Evolutionary conservation across 2,113 vertebrate genomes (phyloP), one percentile per base, ranked within the genome.

Genomic region (Gobiocypris rarus): DNA sequence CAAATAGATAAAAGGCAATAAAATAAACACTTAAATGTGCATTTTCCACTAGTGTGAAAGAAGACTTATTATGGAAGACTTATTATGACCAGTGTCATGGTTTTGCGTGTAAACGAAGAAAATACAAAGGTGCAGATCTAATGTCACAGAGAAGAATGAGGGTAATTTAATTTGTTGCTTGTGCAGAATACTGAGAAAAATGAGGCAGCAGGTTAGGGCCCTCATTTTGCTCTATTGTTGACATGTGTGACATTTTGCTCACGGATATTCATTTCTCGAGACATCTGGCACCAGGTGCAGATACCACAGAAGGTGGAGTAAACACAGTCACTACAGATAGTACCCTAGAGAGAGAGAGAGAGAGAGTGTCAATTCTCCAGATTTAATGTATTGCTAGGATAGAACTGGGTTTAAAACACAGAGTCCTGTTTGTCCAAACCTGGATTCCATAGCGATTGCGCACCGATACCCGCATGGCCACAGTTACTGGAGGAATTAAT

Each of bases 231-330:
- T n/a, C 15, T 13, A 9, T 15, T 11, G 3, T 50, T 58, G 52
- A 83, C 2, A 9, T 87, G 58, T 4, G 86, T 75, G 5, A 92
- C 52, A 6, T 88, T 82, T 8, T 73, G 65, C 0, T 1, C 38
- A 31, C 92, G 88, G 1, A 17, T 58, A 83, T 93, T 91, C 24
- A 93, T 92, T 81, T 94, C 92, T 63, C 92, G 89, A 0, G 93
- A 86, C 19, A 94, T 89, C 86, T 93, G 93, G 83, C 93, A 93
- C 93, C 92, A 93, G 73, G 79, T 83, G 86, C 94, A 95, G 50
- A 92, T 75, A 24, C 63, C 41, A 28, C 93, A 94, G 89, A 76
- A 93, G 73, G 5, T 88, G 58, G 89, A 24, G 50, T 86, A 85
- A 75, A 92, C 9, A 0, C 87, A 91, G 91, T 94, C 93, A 0